Conservation (phyloP, 2,888 invertebrate genomes). For the Ophion costatus region DNA sequence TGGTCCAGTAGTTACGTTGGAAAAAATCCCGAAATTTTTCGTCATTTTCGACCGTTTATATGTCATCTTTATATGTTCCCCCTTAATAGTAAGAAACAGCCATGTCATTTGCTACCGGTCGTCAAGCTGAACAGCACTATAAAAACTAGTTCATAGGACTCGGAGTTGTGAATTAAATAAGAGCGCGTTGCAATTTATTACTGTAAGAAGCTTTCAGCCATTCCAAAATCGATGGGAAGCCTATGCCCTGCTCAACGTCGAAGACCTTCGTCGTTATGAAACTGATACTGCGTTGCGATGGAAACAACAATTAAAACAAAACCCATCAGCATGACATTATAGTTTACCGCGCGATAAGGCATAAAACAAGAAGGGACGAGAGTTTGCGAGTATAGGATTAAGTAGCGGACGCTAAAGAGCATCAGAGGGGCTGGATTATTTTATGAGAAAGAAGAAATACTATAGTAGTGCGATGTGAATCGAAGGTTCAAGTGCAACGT, state of each 20-base stretch:
- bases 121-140: background rate
- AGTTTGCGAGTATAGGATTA: slow-evolving; percentile 13
- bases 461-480: slow-evolving; percentile 45
- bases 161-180: background rate
- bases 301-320: slow-evolving; percentile 34
- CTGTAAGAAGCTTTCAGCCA: background rate
- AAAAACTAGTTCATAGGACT: background rate
- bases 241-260: background rate
- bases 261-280: slow-evolving; percentile 1
- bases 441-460: slow-evolving; percentile 45
- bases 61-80: no score
- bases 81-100: no score
- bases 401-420: no score
- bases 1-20: no score
- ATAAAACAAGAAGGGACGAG: slow-evolving; percentile 23
- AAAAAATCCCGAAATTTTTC: no score
- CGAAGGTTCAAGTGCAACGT: slow-evolving; percentile 35
- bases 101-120: no score
- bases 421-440: slow-evolving; percentile 17
- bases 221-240: slow-evolving; percentile 6
- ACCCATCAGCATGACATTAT: slow-evolving; percentile 4
- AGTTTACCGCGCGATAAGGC: slow-evolving; percentile 28
- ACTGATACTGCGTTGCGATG: background rate
- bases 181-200: background rate
- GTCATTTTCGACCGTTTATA: no score